These are phyloP conservation scores for Cynoglossus semilaevis DNA, from an alignment of 2,113 vertebrate genomes.

Conservation along the genomic window DNA sequence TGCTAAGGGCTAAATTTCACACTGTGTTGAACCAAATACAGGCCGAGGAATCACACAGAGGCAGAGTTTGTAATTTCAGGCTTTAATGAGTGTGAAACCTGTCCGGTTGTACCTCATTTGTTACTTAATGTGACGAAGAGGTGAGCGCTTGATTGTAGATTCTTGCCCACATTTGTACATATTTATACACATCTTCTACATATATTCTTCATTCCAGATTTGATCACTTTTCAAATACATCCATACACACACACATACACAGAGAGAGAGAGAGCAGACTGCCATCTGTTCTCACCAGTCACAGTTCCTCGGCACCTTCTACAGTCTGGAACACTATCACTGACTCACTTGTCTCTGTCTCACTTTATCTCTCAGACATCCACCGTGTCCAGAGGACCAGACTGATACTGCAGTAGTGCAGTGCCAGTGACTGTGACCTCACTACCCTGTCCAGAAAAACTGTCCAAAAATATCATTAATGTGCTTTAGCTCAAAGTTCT, in stretches of 20 bases:
- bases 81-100: slow-evolving; percentile 21
- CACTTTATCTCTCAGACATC: neutral
- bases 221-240: neutral
- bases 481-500: too few relatives aligned
- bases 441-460: too few relatives aligned
- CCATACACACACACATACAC: slow-evolving; percentile 15
- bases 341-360: slow-evolving; percentile 26
- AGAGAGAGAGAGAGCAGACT: slow-evolving; percentile 22
- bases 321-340: slow-evolving; percentile 54
- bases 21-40: neutral
- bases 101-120: neutral
- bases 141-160: too few relatives aligned
- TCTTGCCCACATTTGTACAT: too few relatives aligned
- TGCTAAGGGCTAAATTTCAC: too few relatives aligned
- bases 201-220: neutral
- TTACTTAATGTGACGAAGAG: too few relatives aligned
- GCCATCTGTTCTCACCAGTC: slow-evolving; percentile 71
- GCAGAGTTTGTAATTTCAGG: slow-evolving; percentile 33
- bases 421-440: too few relatives aligned
- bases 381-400: neutral
- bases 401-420: too few relatives aligned
- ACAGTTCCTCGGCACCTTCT: slow-evolving; percentile 64
- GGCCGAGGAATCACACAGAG: slow-evolving; percentile 11
- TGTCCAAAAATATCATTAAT: too few relatives aligned
- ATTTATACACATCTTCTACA: neutral